phyloP scores from a whole-genome alignment of 2,113 vertebrate species.

The Crotalus horridus region DNA sequence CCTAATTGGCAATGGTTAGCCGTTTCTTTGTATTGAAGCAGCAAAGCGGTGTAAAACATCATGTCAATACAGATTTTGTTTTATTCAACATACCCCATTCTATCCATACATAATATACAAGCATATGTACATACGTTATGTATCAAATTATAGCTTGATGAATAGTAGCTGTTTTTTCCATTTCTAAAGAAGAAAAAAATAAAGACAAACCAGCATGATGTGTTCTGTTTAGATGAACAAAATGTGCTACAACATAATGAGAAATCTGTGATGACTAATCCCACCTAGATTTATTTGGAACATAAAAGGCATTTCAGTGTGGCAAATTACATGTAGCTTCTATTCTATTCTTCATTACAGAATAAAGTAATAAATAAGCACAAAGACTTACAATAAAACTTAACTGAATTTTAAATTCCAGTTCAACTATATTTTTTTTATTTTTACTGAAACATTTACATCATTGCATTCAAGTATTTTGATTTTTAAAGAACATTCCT shows the following conservation, averaged over 20 bases:
- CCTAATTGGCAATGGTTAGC: not conserved
- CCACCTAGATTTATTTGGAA: slow-evolving; percentile 8
- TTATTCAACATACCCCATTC: not conserved
- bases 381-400: not conserved
- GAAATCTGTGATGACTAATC: slow-evolving; percentile 23
- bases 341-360: not conserved
- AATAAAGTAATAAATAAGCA: not conserved
- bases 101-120: not conserved
- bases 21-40: not conserved
- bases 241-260: slow-evolving; percentile 11
- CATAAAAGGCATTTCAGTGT: not conserved
- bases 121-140: not conserved
- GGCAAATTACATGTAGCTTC: not conserved
- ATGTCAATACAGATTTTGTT: not conserved
- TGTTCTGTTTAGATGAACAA: slow-evolving; percentile 7
- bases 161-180: not conserved
- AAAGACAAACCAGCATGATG: not conserved
- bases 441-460: slow-evolving; percentile 11
- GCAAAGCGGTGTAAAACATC: not conserved
- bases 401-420: not conserved
- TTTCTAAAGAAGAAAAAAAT: slow-evolving; percentile 10
- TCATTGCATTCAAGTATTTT: slow-evolving; percentile 1
- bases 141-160: not conserved
- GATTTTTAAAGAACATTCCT: not conserved
- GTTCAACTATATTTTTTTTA: not conserved